These are phyloP conservation scores for Coenobita brevimanus DNA, from an alignment of 1,140 invertebrate genomes.

Conservation along the genomic window DNA sequence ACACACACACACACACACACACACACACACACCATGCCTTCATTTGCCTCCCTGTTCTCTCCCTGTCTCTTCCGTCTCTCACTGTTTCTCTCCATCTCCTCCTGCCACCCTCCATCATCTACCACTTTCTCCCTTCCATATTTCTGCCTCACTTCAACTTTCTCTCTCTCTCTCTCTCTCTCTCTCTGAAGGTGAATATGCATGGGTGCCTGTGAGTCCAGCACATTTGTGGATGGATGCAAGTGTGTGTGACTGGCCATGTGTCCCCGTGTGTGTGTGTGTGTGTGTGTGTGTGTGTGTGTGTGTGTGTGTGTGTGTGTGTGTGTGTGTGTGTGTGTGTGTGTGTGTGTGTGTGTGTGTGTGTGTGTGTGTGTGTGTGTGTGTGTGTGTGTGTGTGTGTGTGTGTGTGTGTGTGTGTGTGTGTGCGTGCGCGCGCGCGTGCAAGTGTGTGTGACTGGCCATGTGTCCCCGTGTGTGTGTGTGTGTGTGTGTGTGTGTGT, in stretches of 20 bases:
- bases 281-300: not conserved
- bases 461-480: not conserved
- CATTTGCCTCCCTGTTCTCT: not conserved
- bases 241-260: not conserved
- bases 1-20: not conserved
- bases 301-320: not conserved
- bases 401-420: not conserved
- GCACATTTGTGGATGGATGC: not conserved
- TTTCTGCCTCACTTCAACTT: too few species aligned
- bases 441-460: not conserved
- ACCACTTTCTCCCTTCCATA: too few species aligned
- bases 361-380: slow-evolving; percentile 13
- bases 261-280: not conserved
- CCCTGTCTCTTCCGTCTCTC: not conserved
- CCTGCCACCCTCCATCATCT: too few species aligned
- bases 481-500: not conserved
- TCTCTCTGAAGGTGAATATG: not conserved
- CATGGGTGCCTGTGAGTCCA: not conserved
- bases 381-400: not conserved
- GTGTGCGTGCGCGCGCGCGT: too few species aligned
- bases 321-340: slow-evolving; percentile 11
- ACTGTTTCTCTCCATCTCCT: too few species aligned
- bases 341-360: slow-evolving; percentile 32
- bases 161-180: too few species aligned
- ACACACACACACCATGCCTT: not conserved